Conservation (phyloP, 2,797 vertebrate species). For the Brotula barbata region DNA sequence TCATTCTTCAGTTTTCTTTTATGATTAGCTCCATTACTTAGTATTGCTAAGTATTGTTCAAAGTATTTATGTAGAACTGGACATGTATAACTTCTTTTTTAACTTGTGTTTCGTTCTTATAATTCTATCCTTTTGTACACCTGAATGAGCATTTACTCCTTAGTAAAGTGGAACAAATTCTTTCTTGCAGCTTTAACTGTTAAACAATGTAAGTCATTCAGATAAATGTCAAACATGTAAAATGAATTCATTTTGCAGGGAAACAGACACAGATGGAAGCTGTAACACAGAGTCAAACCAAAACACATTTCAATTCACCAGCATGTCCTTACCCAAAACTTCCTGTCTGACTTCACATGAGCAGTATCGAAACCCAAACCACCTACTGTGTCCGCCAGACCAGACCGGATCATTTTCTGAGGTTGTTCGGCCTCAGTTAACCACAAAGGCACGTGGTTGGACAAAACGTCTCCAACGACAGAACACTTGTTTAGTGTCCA, state of each 20-base stretch:
- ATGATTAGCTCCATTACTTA: too few relatives aligned
- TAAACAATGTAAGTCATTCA: background rate
- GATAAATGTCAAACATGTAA: background rate
- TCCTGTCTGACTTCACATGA: constrained; percentile 48
- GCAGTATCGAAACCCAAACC: constrained; percentile 53
- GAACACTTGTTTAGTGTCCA: constrained; percentile 60
- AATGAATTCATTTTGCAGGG: constrained; percentile 10
- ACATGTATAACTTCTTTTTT: too few relatives aligned
- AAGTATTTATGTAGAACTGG: too few relatives aligned
- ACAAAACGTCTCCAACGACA: constrained; percentile 53
- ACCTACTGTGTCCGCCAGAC: constrained; percentile 22
- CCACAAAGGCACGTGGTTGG: constrained; percentile 46
- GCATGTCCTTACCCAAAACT: constrained; percentile 18
- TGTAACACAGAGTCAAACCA: constrained; percentile 10
- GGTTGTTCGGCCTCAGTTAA: constrained; percentile 59
- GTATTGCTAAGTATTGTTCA: too few relatives aligned
- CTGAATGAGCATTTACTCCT: too few relatives aligned
- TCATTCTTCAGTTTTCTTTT: too few relatives aligned
- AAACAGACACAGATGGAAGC: constrained; percentile 30
- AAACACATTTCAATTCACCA: constrained; percentile 22
- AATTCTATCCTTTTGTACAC: too few relatives aligned
- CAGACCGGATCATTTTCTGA: constrained; percentile 47
- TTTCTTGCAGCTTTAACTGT: too few relatives aligned
- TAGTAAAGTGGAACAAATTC: too few relatives aligned
- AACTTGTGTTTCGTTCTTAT: too few relatives aligned